These are phyloP conservation scores for Epizoanthus ramosus DNA, from an alignment of 92 coral and sea anemone species.

Conservation along the genomic window DNA sequence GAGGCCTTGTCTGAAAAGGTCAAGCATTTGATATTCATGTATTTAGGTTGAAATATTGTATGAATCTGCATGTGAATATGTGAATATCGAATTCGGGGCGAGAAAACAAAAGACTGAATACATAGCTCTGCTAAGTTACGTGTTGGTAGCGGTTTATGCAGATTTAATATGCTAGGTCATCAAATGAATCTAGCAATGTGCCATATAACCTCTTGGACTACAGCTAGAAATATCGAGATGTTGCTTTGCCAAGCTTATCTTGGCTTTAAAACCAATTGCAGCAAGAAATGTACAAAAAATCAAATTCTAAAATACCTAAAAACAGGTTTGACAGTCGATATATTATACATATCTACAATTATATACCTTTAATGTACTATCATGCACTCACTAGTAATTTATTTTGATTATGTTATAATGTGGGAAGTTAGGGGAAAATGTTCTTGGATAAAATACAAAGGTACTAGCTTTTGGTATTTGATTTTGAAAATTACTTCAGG, in stretches of 20 bases:
- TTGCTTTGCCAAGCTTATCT: conserved; percentile 7
- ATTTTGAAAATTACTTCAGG: conserved; percentile 7
- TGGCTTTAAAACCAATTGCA: conserved; percentile 3
- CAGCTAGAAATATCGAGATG: background rate
- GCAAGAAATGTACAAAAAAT: conserved; percentile 10
- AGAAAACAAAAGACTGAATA: conserved; percentile 28
- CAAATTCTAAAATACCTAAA: conserved; percentile 12
- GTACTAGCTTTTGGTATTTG: conserved; percentile 13
- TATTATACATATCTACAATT: conserved; percentile 16
- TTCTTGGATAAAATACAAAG: conserved; percentile 11
- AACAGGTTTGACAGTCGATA: background rate
- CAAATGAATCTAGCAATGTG: background rate
- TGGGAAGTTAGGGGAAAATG: background rate
- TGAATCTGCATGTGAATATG: conserved; percentile 33
- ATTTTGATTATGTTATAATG: conserved; percentile 27
- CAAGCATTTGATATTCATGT: conserved; percentile 18
- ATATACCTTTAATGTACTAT: background rate
- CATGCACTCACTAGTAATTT: conserved; percentile 28
- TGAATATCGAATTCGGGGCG: conserved; percentile 10
- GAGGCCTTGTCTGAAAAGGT: background rate
- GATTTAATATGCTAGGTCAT: conserved; percentile 4
- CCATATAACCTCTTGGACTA: background rate
- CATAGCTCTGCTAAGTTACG: conserved; percentile 7
- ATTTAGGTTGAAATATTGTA: conserved; percentile 16
- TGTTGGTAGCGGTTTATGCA: background rate